Evolutionary conservation across 1,140 invertebrate species (phyloP), one percentile per base, ranked within the genome.

Genomic region (Cydia splendana): DNA sequence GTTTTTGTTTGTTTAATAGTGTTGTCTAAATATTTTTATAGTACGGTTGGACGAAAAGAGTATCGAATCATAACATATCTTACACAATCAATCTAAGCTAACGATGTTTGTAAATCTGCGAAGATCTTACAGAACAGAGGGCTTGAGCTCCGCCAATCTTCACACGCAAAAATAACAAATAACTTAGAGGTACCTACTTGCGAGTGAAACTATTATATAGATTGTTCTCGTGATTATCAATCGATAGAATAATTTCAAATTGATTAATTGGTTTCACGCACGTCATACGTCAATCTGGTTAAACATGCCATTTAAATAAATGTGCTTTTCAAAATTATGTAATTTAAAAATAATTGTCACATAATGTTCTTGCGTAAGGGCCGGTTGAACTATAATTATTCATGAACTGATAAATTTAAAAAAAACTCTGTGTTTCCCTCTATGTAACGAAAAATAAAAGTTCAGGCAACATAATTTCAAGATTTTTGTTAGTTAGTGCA

Each of bases 51-150:
- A 76, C 74, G 42, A 82, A 84, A 85, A 73, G 81, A 73, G 67
- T 30, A 74, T 74, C 71, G 75, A 84, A 86, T 80, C 81, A 84
- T 85, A 87, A 88, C 82, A 88, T 65, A 74, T 77, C 77, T 75
- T 84, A 77, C 38, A 88, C 87, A 88, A 88, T 86, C 75, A 83
- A 76, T 76, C 79, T 82, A 84, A 80, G 76, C 81, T 83, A 79
- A 81, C 77, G 76, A 76, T 89, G 81, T 90, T 90, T 85, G 85
- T 88, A 89, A 87, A 88, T 85, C 75, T 79, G 82, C 67, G 75
- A 77, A 78, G 78, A 80, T 80, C 77, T 80, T 84, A 85, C 71
- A 85, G 77, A 73, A 85, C 74, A 85, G 77, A 73, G 9, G 76
- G 74, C 67, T 38, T 79, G 34, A 76, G 75, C 84, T 79, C 65